Conservation (phyloP, 2,113 vertebrate species). For the Triplophysa rosa region DNA sequence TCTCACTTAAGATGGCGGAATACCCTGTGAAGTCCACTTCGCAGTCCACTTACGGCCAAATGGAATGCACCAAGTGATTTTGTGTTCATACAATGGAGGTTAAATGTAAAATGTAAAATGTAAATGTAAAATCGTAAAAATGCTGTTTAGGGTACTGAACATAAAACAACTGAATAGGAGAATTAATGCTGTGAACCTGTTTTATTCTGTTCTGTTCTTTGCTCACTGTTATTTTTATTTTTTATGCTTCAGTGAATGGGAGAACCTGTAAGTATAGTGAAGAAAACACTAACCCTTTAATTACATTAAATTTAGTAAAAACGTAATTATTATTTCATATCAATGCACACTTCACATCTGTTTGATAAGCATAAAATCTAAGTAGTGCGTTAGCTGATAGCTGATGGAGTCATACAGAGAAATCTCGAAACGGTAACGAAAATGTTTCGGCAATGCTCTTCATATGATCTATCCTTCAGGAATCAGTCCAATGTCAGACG, state of each 20-base stretch:
- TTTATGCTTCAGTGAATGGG: conserved; percentile 90
- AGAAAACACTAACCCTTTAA: conserved; percentile 11
- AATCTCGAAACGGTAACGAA: background rate
- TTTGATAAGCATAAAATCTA: background rate
- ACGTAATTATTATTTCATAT: background rate
- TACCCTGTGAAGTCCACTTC: too few relatives aligned
- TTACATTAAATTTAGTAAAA: background rate
- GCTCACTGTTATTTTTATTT: conserved; percentile 47
- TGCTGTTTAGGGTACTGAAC: too few relatives aligned
- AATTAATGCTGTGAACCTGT: background rate
- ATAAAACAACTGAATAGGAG: too few relatives aligned
- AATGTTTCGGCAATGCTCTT: background rate
- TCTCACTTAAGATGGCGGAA: too few relatives aligned
- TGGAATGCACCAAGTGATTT: too few relatives aligned
- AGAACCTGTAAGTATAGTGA: conserved; percentile 87
- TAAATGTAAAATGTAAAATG: too few relatives aligned
- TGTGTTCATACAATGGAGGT: too few relatives aligned
- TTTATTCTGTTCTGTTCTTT: conserved; percentile 25
- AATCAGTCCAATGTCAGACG: conserved; percentile 90
- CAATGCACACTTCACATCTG: background rate
- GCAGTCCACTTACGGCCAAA: too few relatives aligned
- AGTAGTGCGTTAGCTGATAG: background rate
- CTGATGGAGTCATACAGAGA: background rate
- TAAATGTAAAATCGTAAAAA: too few relatives aligned
- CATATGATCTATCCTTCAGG: conserved; percentile 64